Base-by-base conservation (phyloP, 2,113 vertebrate species). In the Mesocricetus auratus region DNA sequence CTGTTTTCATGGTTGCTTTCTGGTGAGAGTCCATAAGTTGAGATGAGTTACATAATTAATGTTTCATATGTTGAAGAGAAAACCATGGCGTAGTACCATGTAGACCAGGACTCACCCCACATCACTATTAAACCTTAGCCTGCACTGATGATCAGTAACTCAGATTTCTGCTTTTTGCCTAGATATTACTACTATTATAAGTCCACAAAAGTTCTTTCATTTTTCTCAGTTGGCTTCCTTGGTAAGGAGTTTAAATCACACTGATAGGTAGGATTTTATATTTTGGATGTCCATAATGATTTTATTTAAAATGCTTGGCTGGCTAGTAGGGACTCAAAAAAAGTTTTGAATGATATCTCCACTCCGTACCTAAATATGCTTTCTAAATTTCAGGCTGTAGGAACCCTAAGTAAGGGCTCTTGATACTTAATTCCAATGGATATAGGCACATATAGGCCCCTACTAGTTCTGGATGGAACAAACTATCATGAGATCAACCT, bases 221-320 rank as follows among this genome's bases (percentile, higher is more conserved):
- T 94, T 93, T 96, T 90, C 56, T 91, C 12, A 93, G 42, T 26
- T 92, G 13, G 53, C 62, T 62, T 66, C 42, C 39, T 79, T 90
- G 86, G n/a, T 62, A 64, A 71, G 42, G 95, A 42, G 53, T 77
- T 87, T 95, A 96, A 96, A 39, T 39, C n/a, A 92, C 19, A 66
- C 45, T 86, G 50, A 85, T 77, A 3, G 3, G 16, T 77, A 92
- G 77, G 45, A 56, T 86, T 69, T 94, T 66, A 73, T 53, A 56
- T 68, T 39, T 68, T 75, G 73, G n/a, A 74, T 68, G 86, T 5
- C 33, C 29, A 17, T 24, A 64, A 93, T 13, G 75, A 79, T 92
- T 92, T 92, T 78, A 82, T n/a, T 93, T 87, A 90, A 94, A 96
- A 93, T 89, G 33, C 62, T 83, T 24, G 36, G 21, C 15, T 77